These are phyloP conservation scores for Galeruca laticollis DNA, from an alignment of 2,888 invertebrate species.

Conservation along the genomic window DNA sequence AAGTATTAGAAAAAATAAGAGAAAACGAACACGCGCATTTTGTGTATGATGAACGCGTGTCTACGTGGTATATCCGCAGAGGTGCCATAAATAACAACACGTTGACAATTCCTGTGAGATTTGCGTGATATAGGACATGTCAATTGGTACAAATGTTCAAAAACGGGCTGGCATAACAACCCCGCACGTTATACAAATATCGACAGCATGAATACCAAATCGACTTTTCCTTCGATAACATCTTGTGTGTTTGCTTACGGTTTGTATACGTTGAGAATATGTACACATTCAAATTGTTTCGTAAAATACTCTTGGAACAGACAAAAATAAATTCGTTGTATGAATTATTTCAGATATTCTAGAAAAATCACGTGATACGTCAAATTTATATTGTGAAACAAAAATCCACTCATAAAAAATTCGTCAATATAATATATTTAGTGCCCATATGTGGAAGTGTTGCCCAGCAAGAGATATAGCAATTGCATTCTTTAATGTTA, in stretches of 20 bases:
- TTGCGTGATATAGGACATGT: conserved; percentile 64
- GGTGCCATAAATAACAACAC: conserved; percentile 61
- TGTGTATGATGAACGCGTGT: conserved; percentile 47
- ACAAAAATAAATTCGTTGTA: neutral
- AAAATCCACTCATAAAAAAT: too few relatives aligned
- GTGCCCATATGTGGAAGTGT: too few relatives aligned
- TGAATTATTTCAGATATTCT: too few relatives aligned
- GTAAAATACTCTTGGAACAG: neutral
- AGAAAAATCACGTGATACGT: too few relatives aligned
- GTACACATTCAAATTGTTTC: neutral
- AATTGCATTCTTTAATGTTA: too few relatives aligned
- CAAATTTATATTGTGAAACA: too few relatives aligned
- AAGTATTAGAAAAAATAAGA: conserved; percentile 23
- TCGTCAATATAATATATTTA: too few relatives aligned
- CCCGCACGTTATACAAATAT: conserved; percentile 50
- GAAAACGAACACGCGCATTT: conserved; percentile 33
- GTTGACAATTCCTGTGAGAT: conserved; percentile 61
- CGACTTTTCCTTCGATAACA: conserved; percentile 28
- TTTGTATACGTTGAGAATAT: neutral
- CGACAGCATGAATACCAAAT: conserved; percentile 50
- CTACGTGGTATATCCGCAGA: conserved; percentile 57
- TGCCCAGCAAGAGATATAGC: too few relatives aligned
- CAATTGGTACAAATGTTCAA: conserved; percentile 60
- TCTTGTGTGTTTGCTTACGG: conserved; percentile 12
- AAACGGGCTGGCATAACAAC: conserved; percentile 50